Evolutionary conservation across 2,113 vertebrate species (phyloP).

Genomic region (Lophotis ruficrista): DNA sequence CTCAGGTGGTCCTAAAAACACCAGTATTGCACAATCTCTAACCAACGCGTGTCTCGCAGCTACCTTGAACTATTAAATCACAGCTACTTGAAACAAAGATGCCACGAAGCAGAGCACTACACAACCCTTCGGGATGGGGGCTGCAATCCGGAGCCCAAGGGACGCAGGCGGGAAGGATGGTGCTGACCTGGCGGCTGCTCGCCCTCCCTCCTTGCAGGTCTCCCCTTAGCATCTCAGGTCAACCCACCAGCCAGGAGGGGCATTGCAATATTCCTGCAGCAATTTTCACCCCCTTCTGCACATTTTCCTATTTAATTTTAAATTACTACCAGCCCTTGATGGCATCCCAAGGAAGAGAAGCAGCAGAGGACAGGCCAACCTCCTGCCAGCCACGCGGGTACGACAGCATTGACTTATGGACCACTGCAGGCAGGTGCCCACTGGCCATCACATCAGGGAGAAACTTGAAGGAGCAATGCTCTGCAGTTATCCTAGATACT

Average conservation of each 20-base stretch:
- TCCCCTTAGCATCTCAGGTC: neutral
- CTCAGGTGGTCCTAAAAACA: neutral
- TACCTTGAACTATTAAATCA: neutral
- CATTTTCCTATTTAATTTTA: neutral
- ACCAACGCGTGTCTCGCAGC: neutral
- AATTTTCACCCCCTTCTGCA: neutral
- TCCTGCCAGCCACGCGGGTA: neutral
- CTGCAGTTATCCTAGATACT: neutral
- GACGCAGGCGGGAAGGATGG: neutral
- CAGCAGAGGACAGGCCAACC: neutral
- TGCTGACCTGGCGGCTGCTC: fast-evolving
- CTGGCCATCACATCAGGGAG: neutral
- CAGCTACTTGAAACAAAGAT: neutral
- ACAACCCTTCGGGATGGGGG: neutral
- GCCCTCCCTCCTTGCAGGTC: neutral
- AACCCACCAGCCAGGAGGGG: neutral
- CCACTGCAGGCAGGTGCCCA: neutral
- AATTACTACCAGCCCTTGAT: neutral
- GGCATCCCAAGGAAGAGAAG: neutral
- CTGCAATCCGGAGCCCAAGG: neutral
- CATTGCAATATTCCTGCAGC: neutral
- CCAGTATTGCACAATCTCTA: neutral
- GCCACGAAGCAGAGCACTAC: neutral
- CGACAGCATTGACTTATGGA: neutral
- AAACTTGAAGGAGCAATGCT: neutral